These are phyloP conservation scores for Eupithecia dodoneata DNA, from an alignment of 2,888 invertebrate genomes.

Conservation along the genomic window DNA sequence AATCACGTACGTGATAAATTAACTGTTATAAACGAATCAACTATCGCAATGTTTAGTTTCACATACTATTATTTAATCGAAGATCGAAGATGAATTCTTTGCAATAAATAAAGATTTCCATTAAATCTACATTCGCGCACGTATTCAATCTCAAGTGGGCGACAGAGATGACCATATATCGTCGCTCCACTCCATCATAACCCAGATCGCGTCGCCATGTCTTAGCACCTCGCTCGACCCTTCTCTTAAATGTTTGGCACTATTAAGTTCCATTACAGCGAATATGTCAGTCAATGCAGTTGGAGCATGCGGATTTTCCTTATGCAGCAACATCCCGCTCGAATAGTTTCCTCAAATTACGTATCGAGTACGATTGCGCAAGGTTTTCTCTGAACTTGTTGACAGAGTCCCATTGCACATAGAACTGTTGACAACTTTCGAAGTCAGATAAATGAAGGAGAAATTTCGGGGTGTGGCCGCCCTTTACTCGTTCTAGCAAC, in stretches of 20 bases:
- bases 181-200: slow-evolving; percentile 60
- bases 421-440: slow-evolving; percentile 35
- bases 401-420: slow-evolving; percentile 14
- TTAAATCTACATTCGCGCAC: slow-evolving; percentile 43
- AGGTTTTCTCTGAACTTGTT: slow-evolving; percentile 22
- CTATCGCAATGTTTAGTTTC: slow-evolving; percentile 33
- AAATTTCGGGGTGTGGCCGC: slow-evolving; percentile 35
- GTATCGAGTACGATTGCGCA: slow-evolving; percentile 12
- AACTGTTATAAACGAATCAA: slow-evolving; percentile 58
- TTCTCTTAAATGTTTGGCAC: slow-evolving; percentile 59
- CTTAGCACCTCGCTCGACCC: slow-evolving; percentile 64
- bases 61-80: slow-evolving; percentile 15
- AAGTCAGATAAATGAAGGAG: slow-evolving; percentile 24
- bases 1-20: slow-evolving; percentile 24
- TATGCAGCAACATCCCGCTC: slow-evolving; percentile 30
- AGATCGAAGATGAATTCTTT: slow-evolving; percentile 20
- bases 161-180: slow-evolving; percentile 56
- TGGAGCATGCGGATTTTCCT: slow-evolving; percentile 38
- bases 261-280: slow-evolving; percentile 55
- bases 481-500: slow-evolving; percentile 29
- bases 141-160: slow-evolving; percentile 47
- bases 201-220: slow-evolving; percentile 66
- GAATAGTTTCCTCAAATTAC: slow-evolving; percentile 24
- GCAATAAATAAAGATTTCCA: slow-evolving; percentile 40
- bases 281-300: slow-evolving; percentile 39